These are phyloP conservation scores for Fundulus diaphanus DNA, from an alignment of 2,797 vertebrate species.

Conservation along the genomic window DNA sequence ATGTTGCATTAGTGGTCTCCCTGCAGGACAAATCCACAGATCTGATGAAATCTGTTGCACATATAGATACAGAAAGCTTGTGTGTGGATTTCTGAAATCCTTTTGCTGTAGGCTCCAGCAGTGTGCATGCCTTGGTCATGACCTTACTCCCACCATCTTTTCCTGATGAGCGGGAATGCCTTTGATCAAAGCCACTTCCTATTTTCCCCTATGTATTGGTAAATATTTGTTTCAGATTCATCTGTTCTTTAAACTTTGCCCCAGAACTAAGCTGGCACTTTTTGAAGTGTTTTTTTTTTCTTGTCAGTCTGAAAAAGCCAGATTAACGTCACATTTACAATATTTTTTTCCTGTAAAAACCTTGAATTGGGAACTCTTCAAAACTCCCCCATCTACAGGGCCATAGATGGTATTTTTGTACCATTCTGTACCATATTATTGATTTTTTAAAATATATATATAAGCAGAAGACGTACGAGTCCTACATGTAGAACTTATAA, in stretches of 20 bases:
- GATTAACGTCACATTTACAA: neutral
- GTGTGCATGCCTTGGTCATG: neutral
- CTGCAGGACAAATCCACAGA: neutral
- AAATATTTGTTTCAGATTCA: neutral
- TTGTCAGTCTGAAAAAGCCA: neutral
- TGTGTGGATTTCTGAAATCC: neutral
- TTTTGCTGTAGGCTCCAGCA: neutral
- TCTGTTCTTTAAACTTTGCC: neutral
- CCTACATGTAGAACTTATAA: neutral
- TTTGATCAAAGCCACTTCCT: neutral
- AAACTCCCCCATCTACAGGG: neutral
- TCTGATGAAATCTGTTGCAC: neutral
- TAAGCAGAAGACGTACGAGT: neutral
- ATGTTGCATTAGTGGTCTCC: neutral
- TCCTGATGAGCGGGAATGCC: neutral
- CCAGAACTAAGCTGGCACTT: neutral
- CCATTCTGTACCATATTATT: too few relatives aligned
- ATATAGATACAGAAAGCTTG: neutral
- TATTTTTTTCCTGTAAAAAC: neutral
- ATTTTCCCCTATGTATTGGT: neutral
- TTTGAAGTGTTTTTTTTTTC: neutral
- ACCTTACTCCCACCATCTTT: slow-evolving; percentile 8
- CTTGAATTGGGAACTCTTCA: neutral
- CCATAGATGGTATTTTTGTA: too few relatives aligned
- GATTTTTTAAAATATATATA: neutral